A percentile compares a stretch with the other conserved stretches of the same genome.
phyloP scores from a whole-genome alignment of 92 coral and sea anemone species.

The Desmophyllum pertusum region DNA sequence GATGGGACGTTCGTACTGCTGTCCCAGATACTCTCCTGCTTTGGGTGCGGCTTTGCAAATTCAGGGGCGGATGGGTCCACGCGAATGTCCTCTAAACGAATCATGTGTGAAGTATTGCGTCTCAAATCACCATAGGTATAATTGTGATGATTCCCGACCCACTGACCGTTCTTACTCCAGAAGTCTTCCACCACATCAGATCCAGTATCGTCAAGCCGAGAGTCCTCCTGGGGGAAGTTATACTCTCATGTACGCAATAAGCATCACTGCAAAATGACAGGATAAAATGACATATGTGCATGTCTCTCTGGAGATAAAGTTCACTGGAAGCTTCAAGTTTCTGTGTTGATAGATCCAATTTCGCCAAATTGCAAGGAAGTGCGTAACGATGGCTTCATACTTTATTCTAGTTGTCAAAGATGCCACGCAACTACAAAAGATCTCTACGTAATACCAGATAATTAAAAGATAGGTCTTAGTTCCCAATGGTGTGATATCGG shows the following conservation, averaged over 20 bases:
- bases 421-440: conserved; percentile 47
- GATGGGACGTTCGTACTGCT: conserved; percentile 25
- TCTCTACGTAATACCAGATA: conserved; percentile 53
- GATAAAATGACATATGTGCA: too few species aligned
- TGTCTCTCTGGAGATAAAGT: conserved; percentile 43
- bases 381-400: conserved; percentile 40
- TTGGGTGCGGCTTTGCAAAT: conserved; percentile 38
- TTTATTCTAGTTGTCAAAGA: conserved; percentile 49
- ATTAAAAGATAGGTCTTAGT: conserved; percentile 35
- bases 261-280: too few species aligned
- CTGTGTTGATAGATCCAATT: conserved; percentile 20
- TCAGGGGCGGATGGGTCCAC: conserved; percentile 52
- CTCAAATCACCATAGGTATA: conserved; percentile 53
- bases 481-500: conserved; percentile 31
- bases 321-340: background rate
- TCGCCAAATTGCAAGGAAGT: conserved; percentile 60
- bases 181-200: conserved; percentile 54
- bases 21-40: conserved; percentile 59
- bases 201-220: too few species aligned
- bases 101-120: conserved; percentile 36
- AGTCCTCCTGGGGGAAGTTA: too few species aligned
- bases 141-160: conserved; percentile 63
- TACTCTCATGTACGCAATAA: too few species aligned
- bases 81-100: too few species aligned
- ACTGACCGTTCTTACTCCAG: conserved; percentile 60